A percentile compares a stretch with the other conserved stretches of the same genome.
These are phyloP conservation scores for Archaeoteleia sp. DNA, from an alignment of 2,888 invertebrate genomes.

Conservation along the genomic window DNA sequence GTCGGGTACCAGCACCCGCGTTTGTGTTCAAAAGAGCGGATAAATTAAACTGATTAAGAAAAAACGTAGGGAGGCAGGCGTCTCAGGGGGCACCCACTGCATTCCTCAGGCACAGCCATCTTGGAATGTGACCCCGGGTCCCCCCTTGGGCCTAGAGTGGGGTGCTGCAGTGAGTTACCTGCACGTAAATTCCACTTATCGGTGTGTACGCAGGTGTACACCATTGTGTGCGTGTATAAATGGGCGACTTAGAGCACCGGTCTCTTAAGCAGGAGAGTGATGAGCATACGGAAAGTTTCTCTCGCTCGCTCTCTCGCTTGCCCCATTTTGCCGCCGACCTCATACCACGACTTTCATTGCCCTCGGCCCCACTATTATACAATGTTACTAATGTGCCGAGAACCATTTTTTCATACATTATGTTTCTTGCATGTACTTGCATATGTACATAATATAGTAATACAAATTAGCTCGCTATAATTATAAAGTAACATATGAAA, in stretches of 20 bases:
- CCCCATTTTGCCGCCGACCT: conserved; percentile 46
- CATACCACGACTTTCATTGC: conserved; percentile 54
- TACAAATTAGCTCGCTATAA: too few species aligned
- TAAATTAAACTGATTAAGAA: conserved; percentile 71
- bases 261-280: conserved; percentile 14
- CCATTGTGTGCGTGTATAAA: conserved; percentile 29
- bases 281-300: conserved; percentile 3
- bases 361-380: conserved; percentile 53
- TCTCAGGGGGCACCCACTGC: conserved; percentile 74
- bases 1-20: conserved; percentile 47
- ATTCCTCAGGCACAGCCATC: conserved; percentile 75
- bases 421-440: too few species aligned
- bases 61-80: conserved; percentile 72
- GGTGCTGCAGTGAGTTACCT: conserved; percentile 58
- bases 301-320: conserved; percentile 36
- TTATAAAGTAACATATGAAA: too few species aligned
- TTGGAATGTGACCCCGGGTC: conserved; percentile 76
- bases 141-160: conserved; percentile 69
- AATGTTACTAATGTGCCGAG: conserved; percentile 53
- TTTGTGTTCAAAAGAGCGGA: conserved; percentile 66
- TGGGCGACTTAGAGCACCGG: conserved; percentile 7
- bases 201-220: conserved; percentile 46
- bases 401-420: conserved; percentile 49
- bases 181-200: conserved; percentile 51
- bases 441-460: too few species aligned